Evolutionary conservation across 2,888 invertebrate species (phyloP).

Genomic region (Scaptomyza caliginosa): DNA sequence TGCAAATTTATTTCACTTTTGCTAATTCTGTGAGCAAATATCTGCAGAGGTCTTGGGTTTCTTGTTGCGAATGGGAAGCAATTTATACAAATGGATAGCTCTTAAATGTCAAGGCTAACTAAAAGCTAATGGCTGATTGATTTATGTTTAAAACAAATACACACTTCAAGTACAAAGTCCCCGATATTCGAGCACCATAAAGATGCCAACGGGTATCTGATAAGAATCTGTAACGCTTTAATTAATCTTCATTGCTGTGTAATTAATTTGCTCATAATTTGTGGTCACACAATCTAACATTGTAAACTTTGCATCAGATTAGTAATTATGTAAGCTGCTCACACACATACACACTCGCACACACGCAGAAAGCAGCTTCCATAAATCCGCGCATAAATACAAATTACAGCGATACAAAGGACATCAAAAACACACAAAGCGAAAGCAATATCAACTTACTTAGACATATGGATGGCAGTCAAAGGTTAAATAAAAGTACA

Average conservation of each 20-base stretch:
- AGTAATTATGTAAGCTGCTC: slow-evolving; percentile 67
- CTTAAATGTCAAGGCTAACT: background rate
- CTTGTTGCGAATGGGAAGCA: background rate
- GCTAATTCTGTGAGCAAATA: background rate
- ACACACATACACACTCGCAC: slow-evolving; percentile 12
- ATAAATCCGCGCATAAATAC: slow-evolving; percentile 76
- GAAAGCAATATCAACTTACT: slow-evolving; percentile 70
- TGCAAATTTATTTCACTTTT: background rate
- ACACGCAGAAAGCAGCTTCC: slow-evolving; percentile 22
- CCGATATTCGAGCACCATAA: too few species aligned
- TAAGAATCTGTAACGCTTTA: slow-evolving; percentile 12
- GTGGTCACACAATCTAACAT: slow-evolving; percentile 38
- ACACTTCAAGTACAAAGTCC: too few species aligned
- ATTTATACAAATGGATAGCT: background rate
- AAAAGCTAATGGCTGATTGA: background rate
- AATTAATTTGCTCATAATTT: slow-evolving; percentile 70
- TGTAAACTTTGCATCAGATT: slow-evolving; percentile 63
- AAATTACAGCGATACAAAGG: slow-evolving; percentile 59
- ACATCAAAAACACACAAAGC: slow-evolving; percentile 14
- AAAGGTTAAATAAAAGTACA: slow-evolving; percentile 75
- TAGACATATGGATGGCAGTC: slow-evolving; percentile 46
- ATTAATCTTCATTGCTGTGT: slow-evolving; percentile 50
- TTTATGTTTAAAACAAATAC: background rate
- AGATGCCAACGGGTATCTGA: slow-evolving; percentile 9
- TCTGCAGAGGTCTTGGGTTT: background rate